phyloP scores from a whole-genome alignment of 2,888 invertebrate genomes.

The Stenodera caucasica region DNA sequence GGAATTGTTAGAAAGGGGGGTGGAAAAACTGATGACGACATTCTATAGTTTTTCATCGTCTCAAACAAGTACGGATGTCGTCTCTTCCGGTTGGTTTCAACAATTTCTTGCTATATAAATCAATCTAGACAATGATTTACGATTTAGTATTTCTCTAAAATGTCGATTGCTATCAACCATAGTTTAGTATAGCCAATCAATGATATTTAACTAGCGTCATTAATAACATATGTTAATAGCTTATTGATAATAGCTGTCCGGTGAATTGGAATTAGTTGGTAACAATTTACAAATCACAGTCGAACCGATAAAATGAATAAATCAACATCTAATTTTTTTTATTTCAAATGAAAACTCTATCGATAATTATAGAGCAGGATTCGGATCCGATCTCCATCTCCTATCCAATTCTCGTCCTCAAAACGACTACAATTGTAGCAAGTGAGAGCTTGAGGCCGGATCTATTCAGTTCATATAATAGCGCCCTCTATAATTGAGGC shows the following conservation, averaged over 20 bases:
- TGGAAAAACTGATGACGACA: background rate
- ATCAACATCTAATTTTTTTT: no score
- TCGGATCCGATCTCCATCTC: no score
- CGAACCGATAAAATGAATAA: no score
- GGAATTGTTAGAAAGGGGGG: background rate
- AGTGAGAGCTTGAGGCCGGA: no score
- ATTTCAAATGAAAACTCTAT: no score
- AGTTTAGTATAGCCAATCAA: constrained; percentile 25
- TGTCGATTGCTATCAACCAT: constrained; percentile 28
- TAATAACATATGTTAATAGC: constrained; percentile 25
- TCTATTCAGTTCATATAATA: no score
- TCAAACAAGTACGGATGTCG: constrained; percentile 7
- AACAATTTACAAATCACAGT: no score
- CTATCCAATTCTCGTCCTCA: no score
- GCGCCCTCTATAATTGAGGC: no score
- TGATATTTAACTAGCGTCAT: constrained; percentile 35
- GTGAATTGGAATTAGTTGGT: no score
- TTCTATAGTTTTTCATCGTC: constrained; percentile 13
- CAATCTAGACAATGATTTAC: constrained; percentile 37
- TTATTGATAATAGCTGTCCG: background rate
- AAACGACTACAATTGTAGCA: no score
- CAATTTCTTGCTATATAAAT: constrained; percentile 32
- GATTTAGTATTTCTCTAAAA: constrained; percentile 27
- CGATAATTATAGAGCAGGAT: no score
- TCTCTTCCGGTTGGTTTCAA: constrained; percentile 15